Conservation (phyloP, 2,797 vertebrate species). For the Loris lydekkerianus region DNA sequence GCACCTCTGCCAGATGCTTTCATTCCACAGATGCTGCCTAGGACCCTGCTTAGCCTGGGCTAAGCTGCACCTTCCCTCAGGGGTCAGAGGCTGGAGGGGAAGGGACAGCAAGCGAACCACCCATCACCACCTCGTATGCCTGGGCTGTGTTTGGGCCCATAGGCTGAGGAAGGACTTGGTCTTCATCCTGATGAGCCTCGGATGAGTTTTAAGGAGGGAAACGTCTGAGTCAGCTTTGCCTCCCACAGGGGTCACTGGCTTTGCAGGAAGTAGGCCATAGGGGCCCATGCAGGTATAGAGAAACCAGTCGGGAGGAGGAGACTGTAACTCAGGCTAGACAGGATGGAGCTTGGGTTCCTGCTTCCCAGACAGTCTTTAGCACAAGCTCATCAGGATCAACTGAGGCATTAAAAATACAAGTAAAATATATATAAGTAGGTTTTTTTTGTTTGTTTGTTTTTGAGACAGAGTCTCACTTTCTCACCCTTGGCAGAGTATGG, state of each 20-base stretch:
- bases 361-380: background rate
- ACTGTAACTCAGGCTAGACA: background rate
- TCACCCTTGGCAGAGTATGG: no score
- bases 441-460: no score
- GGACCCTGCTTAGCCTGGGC: accelerated
- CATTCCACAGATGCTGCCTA: no score
- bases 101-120: accelerated
- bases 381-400: background rate
- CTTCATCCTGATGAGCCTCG: background rate
- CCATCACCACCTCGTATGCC: background rate
- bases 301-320: background rate
- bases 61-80: background rate
- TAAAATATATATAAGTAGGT: no score
- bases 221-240: background rate
- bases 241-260: background rate
- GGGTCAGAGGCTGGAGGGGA: background rate
- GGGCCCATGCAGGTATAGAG: background rate
- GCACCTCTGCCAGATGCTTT: accelerated
- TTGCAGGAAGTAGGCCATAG: background rate
- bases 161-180: background rate
- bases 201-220: background rate
- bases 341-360: background rate
- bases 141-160: background rate
- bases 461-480: no score
- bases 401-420: background rate